phyloP scores from a whole-genome alignment of 2,797 vertebrate genomes.

The Gadopsis marmoratus region DNA sequence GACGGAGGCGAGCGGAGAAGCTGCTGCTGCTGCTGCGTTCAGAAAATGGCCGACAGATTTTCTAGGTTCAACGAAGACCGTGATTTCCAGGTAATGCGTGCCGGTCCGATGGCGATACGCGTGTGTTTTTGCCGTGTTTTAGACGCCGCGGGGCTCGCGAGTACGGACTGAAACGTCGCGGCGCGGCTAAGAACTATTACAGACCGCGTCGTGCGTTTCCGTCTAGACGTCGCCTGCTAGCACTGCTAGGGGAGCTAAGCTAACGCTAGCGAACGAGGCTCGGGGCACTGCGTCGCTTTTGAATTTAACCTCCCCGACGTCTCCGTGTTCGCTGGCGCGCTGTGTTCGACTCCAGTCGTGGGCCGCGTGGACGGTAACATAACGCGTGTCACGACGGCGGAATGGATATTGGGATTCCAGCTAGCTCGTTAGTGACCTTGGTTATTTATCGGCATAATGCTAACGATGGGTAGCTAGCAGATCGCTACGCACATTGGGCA shows the following conservation, averaged over 20 bases:
- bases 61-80: conserved; percentile 99
- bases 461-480: conserved; percentile 61
- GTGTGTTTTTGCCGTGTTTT: rapidly evolving
- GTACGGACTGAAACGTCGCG: rapidly evolving
- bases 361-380: neutral
- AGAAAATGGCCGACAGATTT: conserved; percentile 99
- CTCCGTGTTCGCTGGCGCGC: conserved; percentile 14
- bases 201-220: conserved; percentile 24
- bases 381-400: neutral
- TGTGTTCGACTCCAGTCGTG: neutral
- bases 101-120: rapidly evolving
- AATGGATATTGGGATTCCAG: neutral
- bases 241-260: conserved; percentile 74
- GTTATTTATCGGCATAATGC: conserved; percentile 80
- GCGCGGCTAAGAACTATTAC: rapidly evolving
- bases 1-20: conserved; percentile 65
- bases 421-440: conserved; percentile 76
- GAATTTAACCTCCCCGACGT: conserved; percentile 56
- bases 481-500: conserved; percentile 48
- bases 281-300: conserved; percentile 70
- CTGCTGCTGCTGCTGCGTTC: conserved; percentile 80
- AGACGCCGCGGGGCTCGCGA: no score
- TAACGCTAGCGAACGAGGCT: conserved; percentile 56
- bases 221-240: conserved; percentile 45
- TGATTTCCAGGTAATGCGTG: conserved; percentile 95